Conservation (phyloP, 1,140 invertebrate species). For the Drosophila pectinifera region DNA sequence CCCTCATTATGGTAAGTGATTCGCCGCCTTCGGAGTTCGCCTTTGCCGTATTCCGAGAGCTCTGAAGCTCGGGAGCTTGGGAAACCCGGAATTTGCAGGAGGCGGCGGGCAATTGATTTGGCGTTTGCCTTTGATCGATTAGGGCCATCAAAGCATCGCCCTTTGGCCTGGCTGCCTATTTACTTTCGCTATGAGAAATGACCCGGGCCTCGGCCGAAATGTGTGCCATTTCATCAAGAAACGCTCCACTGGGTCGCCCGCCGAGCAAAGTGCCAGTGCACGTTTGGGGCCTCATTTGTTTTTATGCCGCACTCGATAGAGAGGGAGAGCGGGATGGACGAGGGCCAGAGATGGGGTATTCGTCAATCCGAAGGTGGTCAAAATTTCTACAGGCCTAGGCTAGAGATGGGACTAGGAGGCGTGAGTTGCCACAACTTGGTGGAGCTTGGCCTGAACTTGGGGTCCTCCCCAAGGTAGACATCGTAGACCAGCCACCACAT, state of each 20-base stretch:
- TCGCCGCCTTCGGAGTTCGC: conserved; percentile 31
- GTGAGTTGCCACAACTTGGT: not conserved
- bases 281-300: conserved; percentile 62
- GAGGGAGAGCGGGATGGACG: too few species aligned
- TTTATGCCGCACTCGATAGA: conserved; percentile 46
- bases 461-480: not conserved
- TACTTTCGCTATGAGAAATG: conserved; percentile 73
- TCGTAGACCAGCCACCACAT: conserved; percentile 4
- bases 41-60: conserved; percentile 23
- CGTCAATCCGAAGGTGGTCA: conserved; percentile 28
- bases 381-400: conserved; percentile 19
- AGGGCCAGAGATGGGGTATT: not conserved
- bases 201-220: conserved; percentile 33
- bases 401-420: conserved; percentile 15
- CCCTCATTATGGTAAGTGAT: conserved; percentile 73
- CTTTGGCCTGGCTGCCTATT: conserved; percentile 51
- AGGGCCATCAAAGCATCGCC: conserved; percentile 64
- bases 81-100: conserved; percentile 40
- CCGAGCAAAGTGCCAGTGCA: conserved; percentile 36
- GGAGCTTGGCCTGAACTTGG: not conserved
- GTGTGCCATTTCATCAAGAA: conserved; percentile 71
- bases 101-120: conserved; percentile 72
- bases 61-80: not conserved
- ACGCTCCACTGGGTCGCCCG: conserved; percentile 56
- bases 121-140: conserved; percentile 78